Conservation (phyloP, 2,888 invertebrate genomes). For the Sisyra terminalis region DNA sequence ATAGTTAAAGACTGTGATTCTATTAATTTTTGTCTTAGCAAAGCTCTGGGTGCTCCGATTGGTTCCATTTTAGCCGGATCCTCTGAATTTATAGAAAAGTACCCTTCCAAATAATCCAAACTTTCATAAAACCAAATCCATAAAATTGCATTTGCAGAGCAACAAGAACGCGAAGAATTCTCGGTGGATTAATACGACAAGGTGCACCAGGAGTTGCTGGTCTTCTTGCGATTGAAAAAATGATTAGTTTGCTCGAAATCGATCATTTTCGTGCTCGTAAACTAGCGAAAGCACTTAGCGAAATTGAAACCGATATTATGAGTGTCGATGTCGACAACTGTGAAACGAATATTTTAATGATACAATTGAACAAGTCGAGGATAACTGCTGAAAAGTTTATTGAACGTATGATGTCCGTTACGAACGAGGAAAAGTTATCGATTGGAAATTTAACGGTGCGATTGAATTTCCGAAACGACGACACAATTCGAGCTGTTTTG, state of each 20-base stretch:
- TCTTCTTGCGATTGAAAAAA: constrained; percentile 64
- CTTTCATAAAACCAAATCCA: not conserved
- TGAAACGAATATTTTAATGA: constrained; percentile 61
- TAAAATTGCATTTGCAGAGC: constrained; percentile 36
- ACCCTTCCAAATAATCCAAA: not conserved
- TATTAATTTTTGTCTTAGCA: constrained; percentile 77
- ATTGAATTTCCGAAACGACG: constrained; percentile 37
- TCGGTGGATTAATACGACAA: constrained; percentile 93
- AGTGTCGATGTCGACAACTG: constrained; percentile 40
- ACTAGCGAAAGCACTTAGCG: constrained; percentile 49
- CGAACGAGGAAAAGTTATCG: constrained; percentile 28
- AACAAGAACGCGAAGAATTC: constrained; percentile 59
- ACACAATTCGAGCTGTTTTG: constrained; percentile 47
- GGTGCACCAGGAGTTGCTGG: constrained; percentile 87
- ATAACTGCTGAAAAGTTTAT: constrained; percentile 38
- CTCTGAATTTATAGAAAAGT: constrained; percentile 51
- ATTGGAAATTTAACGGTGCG: constrained; percentile 32
- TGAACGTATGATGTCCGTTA: constrained; percentile 30
- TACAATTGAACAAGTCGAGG: constrained; percentile 35
- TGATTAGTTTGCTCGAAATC: constrained; percentile 45
- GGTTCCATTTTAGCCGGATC: constrained; percentile 74
- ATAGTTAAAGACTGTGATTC: constrained; percentile 61
- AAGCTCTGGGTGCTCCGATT: constrained; percentile 77
- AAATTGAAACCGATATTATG: constrained; percentile 40
- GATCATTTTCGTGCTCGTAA: constrained; percentile 57